phyloP scores from a whole-genome alignment of 2,888 invertebrate species.

The Phaedon cochleariae region DNA sequence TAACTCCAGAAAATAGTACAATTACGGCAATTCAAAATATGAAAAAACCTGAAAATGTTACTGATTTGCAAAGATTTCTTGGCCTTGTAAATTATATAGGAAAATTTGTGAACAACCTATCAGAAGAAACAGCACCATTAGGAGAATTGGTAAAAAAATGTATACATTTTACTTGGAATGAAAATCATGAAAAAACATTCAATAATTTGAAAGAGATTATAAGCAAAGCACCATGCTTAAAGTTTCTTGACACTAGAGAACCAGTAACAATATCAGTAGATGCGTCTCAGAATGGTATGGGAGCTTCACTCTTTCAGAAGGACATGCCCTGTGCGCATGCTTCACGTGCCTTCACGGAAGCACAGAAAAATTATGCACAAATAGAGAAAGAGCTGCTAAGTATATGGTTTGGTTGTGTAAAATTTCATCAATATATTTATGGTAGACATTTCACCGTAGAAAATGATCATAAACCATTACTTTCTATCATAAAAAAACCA shows the following conservation, averaged over 20 bases:
- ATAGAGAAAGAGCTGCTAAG: slow-evolving; percentile 56
- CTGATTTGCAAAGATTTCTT: slow-evolving; percentile 36
- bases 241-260: slow-evolving; percentile 48
- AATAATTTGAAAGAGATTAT: slow-evolving; percentile 47
- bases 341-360: slow-evolving; percentile 46
- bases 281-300: slow-evolving; percentile 52
- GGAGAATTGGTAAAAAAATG: slow-evolving; percentile 41
- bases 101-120: slow-evolving; percentile 43
- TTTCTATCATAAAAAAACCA: slow-evolving; percentile 21
- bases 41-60: slow-evolving; percentile 24
- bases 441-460: slow-evolving; percentile 37
- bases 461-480: slow-evolving; percentile 38
- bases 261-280: slow-evolving; percentile 45
- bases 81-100: slow-evolving; percentile 43
- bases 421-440: slow-evolving; percentile 37
- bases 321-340: slow-evolving; percentile 50
- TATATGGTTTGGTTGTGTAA: slow-evolving; percentile 46
- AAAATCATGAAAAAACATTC: slow-evolving; percentile 44
- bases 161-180: slow-evolving; percentile 40
- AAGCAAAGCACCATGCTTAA: slow-evolving; percentile 46
- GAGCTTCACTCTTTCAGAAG: slow-evolving; percentile 47
- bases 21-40: slow-evolving; percentile 31
- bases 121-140: slow-evolving; percentile 40
- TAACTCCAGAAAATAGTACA: slow-evolving; percentile 28
- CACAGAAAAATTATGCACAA: slow-evolving; percentile 51